Percentiles rank a stretch among this genome's conserved stretches.
Conservation (phyloP, 2,888 invertebrate species). For the Colletes collaris region DNA sequence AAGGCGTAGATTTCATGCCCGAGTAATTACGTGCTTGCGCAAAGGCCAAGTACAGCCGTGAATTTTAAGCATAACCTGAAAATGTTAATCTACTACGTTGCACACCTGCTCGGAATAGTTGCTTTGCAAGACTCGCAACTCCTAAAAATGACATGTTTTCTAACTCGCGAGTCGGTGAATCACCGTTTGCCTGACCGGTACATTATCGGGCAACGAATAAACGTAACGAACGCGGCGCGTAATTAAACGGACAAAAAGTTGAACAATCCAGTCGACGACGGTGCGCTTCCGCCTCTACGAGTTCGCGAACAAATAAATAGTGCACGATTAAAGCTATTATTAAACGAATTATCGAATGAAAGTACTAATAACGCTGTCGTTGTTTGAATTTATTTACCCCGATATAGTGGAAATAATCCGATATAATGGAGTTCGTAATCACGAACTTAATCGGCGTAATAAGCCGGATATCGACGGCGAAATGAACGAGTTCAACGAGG, state of each 20-base stretch:
- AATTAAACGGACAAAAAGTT: not conserved
- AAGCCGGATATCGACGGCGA: not conserved
- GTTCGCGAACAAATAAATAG: constrained; percentile 17
- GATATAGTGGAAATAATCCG: constrained; percentile 33
- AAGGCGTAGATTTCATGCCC: no score
- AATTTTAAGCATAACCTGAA: not conserved
- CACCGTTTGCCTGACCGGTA: not conserved
- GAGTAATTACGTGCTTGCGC: no score
- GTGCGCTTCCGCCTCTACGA: no score
- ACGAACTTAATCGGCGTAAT: not conserved
- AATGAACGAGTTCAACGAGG: not conserved
- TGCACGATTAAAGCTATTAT: constrained; percentile 41
- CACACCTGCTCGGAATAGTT: constrained; percentile 10
- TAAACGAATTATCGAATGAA: constrained; percentile 49
- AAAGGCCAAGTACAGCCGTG: no score
- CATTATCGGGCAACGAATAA: no score
- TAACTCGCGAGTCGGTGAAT: not conserved
- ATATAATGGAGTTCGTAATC: not conserved
- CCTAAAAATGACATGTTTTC: constrained; percentile 6
- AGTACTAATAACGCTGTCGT: constrained; percentile 37
- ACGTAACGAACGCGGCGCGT: not conserved
- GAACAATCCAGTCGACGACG: not conserved
- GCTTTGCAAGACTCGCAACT: constrained; percentile 13
- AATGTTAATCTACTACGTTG: constrained; percentile 9
- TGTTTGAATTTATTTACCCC: constrained; percentile 39